Conservation (phyloP, 1,140 invertebrate genomes). For the Alviniconcha marisindica region DNA sequence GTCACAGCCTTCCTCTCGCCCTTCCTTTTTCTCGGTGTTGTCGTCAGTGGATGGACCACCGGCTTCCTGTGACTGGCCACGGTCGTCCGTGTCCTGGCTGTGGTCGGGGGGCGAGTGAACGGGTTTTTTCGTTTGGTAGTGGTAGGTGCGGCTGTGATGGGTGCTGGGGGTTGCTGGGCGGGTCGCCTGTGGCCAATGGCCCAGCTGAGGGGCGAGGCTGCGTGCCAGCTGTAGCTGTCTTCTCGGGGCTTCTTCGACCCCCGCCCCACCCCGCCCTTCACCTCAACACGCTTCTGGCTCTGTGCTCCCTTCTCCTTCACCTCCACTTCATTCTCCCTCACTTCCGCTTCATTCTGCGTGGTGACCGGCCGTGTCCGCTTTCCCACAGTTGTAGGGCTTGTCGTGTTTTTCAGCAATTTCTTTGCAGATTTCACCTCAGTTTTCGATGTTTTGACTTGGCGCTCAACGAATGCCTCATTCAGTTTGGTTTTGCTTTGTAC, state of each 20-base stretch:
- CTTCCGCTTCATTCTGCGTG: background rate
- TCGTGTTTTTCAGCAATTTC: no score
- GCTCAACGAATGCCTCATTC: background rate
- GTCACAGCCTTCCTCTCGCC: background rate
- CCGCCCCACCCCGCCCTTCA: background rate
- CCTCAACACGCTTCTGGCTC: background rate
- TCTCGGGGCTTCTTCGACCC: background rate
- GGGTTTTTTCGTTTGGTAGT: background rate
- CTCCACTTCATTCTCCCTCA: background rate
- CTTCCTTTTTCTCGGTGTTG: background rate
- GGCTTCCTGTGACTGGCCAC: no score
- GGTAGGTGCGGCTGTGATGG: background rate
- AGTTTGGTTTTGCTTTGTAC: background rate
- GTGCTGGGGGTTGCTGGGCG: no score
- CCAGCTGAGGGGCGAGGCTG: constrained; percentile 8
- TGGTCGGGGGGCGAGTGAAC: background rate
- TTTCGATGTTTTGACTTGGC: background rate
- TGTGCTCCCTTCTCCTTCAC: background rate
- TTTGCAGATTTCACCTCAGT: no score
- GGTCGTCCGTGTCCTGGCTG: background rate
- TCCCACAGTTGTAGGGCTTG: background rate
- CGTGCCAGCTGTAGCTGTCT: constrained; percentile 34
- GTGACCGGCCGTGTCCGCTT: background rate
- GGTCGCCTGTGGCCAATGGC: background rate
- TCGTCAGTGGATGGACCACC: no score